A percentile compares a stretch with the other conserved stretches of the same genome.
These are phyloP conservation scores for Schizothorax lantsangensis DNA, from an alignment of 2,797 vertebrate species.

Conservation along the genomic window DNA sequence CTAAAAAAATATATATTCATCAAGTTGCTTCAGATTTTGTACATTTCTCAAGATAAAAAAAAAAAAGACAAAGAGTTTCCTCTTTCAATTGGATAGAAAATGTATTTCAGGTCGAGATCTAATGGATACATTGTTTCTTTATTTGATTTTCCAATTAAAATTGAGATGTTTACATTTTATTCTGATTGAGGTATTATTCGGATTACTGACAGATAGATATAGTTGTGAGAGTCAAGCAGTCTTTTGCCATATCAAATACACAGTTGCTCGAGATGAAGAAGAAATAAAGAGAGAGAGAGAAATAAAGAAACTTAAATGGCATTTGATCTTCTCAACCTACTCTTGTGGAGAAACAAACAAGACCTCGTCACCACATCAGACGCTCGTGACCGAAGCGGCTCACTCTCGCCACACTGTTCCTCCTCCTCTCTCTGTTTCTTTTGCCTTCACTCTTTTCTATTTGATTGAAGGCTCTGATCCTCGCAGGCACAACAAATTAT, in stretches of 20 bases:
- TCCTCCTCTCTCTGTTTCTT: conserved; percentile 23
- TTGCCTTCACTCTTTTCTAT: conserved; percentile 1
- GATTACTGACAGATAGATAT: background rate
- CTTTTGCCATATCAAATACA: background rate
- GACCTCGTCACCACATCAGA: background rate
- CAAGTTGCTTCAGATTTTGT: no score
- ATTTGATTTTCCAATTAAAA: background rate
- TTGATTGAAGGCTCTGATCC: conserved; percentile 25
- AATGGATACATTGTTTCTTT: background rate
- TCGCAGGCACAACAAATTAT: conserved; percentile 50
- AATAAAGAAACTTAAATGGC: background rate
- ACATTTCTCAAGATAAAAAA: no score
- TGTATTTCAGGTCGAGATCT: background rate
- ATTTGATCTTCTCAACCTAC: conserved; percentile 5
- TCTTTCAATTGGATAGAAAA: background rate
- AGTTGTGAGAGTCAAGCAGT: background rate
- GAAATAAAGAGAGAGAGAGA: background rate
- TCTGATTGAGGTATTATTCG: background rate
- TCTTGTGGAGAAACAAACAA: background rate
- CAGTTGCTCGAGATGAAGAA: background rate
- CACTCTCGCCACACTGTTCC: background rate
- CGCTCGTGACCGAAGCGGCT: no score
- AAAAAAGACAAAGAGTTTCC: no score
- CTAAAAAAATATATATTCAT: background rate
- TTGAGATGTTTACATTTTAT: background rate